Conservation (phyloP, 64 coral and sea anemone genomes). For the Catalaphyllia jardinei region DNA sequence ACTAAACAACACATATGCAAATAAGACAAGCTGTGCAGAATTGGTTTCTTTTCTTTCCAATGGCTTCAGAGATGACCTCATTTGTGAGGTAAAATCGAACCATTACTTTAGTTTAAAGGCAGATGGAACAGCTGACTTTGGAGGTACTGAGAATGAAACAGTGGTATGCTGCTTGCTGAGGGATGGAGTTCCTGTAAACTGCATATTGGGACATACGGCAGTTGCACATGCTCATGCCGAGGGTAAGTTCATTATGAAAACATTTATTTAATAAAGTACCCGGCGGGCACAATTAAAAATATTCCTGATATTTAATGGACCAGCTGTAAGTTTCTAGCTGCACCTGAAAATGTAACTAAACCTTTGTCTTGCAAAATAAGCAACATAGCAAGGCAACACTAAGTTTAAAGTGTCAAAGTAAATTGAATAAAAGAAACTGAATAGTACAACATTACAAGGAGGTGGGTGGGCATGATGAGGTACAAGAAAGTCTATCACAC, state of each 20-base stretch:
- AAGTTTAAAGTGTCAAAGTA: no score
- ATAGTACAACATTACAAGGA: not conserved
- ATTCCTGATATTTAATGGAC: no score
- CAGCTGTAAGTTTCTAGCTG: no score
- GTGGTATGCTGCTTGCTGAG: slow-evolving; percentile 10
- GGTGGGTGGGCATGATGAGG: slow-evolving; percentile 8
- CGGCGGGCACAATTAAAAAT: no score
- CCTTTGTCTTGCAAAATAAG: no score
- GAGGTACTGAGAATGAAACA: slow-evolving; percentile 27
- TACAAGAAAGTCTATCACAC: slow-evolving; percentile 12
- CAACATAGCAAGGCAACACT: no score
- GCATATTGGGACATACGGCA: slow-evolving; percentile 7
- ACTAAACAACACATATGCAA: slow-evolving; percentile 8
- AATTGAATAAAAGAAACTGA: no score
- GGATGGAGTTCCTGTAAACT: slow-evolving; percentile 5
- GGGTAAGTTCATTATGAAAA: slow-evolving; percentile 22
- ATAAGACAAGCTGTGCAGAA: slow-evolving; percentile 1
- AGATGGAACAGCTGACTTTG: slow-evolving; percentile 17
- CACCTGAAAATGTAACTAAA: no score
- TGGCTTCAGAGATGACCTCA: not conserved
- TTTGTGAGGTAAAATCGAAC: not conserved
- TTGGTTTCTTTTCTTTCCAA: not conserved
- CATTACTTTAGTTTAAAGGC: slow-evolving; percentile 3
- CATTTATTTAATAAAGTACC: no score
- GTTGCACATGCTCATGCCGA: slow-evolving; percentile 12